Evolutionary conservation across 2,113 vertebrate species (phyloP).

Genomic region (Hippoglossus stenolepis): DNA sequence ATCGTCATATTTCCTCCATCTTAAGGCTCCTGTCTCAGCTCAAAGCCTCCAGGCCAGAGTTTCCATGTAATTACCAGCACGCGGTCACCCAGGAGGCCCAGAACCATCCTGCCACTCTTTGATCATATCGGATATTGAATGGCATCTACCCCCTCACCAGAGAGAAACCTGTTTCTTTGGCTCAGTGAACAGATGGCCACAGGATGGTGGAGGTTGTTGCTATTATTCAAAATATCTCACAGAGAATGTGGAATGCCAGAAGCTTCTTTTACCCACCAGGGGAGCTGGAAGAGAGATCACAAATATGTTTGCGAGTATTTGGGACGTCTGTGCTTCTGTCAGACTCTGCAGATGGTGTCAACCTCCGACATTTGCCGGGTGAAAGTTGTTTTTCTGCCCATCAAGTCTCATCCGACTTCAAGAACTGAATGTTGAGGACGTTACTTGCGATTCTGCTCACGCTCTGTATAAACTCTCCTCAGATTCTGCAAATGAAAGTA

Average conservation of each 20-base stretch:
- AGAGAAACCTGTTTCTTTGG: constrained; percentile 58
- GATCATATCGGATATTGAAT: constrained; percentile 68
- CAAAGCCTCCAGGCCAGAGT: constrained; percentile 31
- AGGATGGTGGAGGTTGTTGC: constrained; percentile 57
- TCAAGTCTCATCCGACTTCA: constrained; percentile 13
- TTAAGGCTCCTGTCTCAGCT: constrained; percentile 37
- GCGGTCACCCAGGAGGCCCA: constrained; percentile 51
- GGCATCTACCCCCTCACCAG: constrained; percentile 57
- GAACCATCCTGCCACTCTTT: constrained; percentile 56
- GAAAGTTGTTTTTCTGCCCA: constrained; percentile 26
- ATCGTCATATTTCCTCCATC: constrained; percentile 10
- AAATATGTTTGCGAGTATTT: constrained; percentile 44
- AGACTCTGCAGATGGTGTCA: constrained; percentile 41
- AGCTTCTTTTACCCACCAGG: constrained; percentile 44
- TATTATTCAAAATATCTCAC: constrained; percentile 66
- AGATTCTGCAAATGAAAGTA: constrained; percentile 34
- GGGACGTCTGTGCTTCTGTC: constrained; percentile 49
- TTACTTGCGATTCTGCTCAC: constrained; percentile 43
- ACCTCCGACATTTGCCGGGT: constrained; percentile 50
- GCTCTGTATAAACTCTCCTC: constrained; percentile 25
- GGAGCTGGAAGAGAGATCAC: constrained; percentile 49
- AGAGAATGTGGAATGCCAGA: constrained; percentile 54
- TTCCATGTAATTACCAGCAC: constrained; percentile 67
- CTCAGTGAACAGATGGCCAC: constrained; percentile 70
- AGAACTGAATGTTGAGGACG: constrained; percentile 31